phyloP scores from a whole-genome alignment of 1,140 invertebrate species.

The Zaprionus kolodkinae region DNA sequence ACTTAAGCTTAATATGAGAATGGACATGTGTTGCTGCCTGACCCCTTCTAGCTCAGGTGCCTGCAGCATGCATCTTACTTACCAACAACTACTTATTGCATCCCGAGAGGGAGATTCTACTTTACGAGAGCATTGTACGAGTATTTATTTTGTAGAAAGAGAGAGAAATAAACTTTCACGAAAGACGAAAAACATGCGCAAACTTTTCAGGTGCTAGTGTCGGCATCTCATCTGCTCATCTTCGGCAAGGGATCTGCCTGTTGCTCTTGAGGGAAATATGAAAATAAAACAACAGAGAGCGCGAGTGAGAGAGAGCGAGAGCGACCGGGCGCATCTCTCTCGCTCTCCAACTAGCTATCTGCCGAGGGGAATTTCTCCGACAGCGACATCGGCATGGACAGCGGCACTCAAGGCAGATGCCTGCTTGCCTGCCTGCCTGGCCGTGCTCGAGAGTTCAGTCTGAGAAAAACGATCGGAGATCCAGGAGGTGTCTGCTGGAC shows the following conservation, averaged over 20 bases:
- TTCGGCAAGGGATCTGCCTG: constrained; percentile 2
- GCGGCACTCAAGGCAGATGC: too few species aligned
- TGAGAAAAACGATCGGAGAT: constrained; percentile 84
- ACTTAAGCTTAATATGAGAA: constrained; percentile 34
- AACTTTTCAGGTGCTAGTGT: constrained; percentile 9
- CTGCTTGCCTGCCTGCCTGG: constrained; percentile 13
- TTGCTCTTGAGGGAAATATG: neutral
- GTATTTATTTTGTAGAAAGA: constrained; percentile 39
- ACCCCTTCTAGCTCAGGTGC: constrained; percentile 15
- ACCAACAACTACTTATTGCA: constrained; percentile 36
- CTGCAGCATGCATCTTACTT: constrained; percentile 49
- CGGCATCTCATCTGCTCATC: neutral
- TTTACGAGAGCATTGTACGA: constrained; percentile 23
- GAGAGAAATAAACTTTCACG: constrained; percentile 35
- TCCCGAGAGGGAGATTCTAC: constrained; percentile 9
- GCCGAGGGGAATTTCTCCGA: constrained; percentile 24
- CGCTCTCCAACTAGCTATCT: neutral
- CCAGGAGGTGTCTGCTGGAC: constrained; percentile 83
- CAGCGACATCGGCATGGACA: constrained; percentile 55
- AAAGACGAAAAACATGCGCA: constrained; percentile 34
- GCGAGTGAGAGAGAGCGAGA: neutral
- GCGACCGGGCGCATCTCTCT: neutral
- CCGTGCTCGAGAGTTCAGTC: constrained; percentile 63
- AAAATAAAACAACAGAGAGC: constrained; percentile 6
- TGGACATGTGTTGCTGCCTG: constrained; percentile 29